Base-by-base conservation (phyloP, 2,888 invertebrate species). In the Globia sparganii region DNA sequence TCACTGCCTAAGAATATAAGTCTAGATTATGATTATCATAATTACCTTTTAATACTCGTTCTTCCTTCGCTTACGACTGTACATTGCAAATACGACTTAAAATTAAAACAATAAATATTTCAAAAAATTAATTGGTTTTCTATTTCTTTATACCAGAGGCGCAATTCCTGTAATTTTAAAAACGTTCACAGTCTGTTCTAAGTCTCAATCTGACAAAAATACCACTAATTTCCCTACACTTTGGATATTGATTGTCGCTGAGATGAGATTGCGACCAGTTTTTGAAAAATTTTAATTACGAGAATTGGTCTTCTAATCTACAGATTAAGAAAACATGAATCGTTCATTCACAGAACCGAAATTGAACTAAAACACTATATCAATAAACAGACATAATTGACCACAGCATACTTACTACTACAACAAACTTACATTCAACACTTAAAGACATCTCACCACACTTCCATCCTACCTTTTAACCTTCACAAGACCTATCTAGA, bases 11-110 rank as follows among this genome's bases (percentile, higher is more conserved):
- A 93, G 92, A 92, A 92, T 93, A 92, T 94, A 93, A 95, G 93
- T 91, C 90, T 94, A 94, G 92, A 89, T 93, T 91, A 91, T 90
- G 90, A 88, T 88, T 90, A 89, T 89, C 90, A 90, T 92, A 92
- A 90, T 90, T 91, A 89, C 90, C 91, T 91, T 85, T 88, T 94
- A 95, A 94, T 94, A 94, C 93, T 95, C 92, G 92, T 90, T 90
- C 89, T 92, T 92, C 87, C 90, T 90, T 92, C 88, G 95, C 95
- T 96, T 95, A 89, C 88, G 92, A 92, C 91, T 96, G 96, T 96
- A 96, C 93, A 96, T 96, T 95, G 95, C 94, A 93, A 94, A 95
- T 92, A 95, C 94, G 94, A 95, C 94, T 94, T 94, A 94, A 94
- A 94, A 90, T 93, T 93, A 92, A 94, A 92, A 92, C 89, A 95